These are phyloP conservation scores for Panthera tigris DNA, from an alignment of 2,113 vertebrate species.

Conservation along the genomic window DNA sequence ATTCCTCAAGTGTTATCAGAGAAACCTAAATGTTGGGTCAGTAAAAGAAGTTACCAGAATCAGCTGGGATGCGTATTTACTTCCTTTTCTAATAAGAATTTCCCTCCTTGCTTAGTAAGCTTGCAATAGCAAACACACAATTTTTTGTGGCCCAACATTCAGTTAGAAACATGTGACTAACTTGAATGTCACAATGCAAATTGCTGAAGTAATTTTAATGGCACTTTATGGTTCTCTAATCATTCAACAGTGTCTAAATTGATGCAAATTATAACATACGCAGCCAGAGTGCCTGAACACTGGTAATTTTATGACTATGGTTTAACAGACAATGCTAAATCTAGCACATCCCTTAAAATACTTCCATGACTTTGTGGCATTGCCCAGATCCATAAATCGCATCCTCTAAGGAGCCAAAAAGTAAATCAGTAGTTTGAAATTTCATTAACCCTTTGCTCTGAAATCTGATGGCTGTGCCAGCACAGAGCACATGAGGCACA, in stretches of 20 bases:
- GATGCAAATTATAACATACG: conserved; percentile 8
- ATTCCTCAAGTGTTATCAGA: not conserved
- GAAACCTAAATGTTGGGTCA: not conserved
- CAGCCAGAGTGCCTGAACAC: not conserved
- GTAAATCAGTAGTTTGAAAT: not conserved
- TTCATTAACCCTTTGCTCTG: not conserved
- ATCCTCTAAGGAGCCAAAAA: not conserved
- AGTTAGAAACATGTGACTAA: not conserved
- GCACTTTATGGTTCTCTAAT: not conserved
- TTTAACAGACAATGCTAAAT: not conserved
- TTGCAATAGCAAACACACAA: not conserved
- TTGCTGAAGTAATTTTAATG: not conserved
- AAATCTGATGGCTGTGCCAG: not conserved
- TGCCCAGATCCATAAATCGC: not conserved
- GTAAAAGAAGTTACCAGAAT: not conserved
- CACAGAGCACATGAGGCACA: not conserved
- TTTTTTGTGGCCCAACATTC: not conserved
- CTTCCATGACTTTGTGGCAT: not conserved
- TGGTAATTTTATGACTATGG: not conserved
- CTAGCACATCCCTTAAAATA: not conserved
- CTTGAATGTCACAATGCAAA: not conserved
- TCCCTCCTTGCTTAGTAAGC: not conserved
- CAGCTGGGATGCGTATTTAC: not conserved
- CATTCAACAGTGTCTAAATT: conserved; percentile 13
- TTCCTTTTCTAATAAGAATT: not conserved